Conservation (phyloP, 1,140 invertebrate species). For the Pseudomyrmex flavicornis region DNA sequence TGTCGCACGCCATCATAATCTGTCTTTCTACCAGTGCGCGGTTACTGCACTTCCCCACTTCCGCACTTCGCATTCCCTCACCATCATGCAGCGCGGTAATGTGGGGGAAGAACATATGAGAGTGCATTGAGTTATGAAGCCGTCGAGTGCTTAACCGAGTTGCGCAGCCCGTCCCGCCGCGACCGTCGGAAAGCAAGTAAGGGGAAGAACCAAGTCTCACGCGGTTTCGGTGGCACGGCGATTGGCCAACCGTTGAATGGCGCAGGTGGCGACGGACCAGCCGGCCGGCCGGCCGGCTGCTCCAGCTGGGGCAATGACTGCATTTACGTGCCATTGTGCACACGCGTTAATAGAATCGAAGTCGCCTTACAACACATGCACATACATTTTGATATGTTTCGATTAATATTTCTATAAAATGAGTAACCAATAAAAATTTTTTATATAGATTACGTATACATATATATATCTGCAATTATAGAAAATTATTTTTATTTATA, state of each 20-base stretch:
- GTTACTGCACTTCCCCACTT: not conserved
- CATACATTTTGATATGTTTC: too few species aligned
- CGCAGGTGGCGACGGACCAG: constrained; percentile 60
- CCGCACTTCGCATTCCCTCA: not conserved
- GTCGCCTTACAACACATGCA: too few species aligned
- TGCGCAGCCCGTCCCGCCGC: not conserved
- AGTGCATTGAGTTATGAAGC: not conserved
- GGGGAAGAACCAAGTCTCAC: constrained; percentile 29
- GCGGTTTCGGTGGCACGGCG: constrained; percentile 59
- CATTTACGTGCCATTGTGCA: constrained; percentile 44
- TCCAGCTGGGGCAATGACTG: constrained; percentile 51
- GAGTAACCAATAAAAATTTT: too few species aligned
- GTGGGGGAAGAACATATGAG: not conserved
- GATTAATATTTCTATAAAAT: too few species aligned
- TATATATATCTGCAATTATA: too few species aligned
- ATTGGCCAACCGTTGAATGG: constrained; percentile 65
- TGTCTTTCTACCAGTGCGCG: not conserved
- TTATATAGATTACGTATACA: too few species aligned
- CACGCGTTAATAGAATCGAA: constrained; percentile 29
- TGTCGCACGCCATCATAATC: constrained; percentile 1
- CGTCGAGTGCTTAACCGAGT: not conserved
- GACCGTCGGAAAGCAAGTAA: not conserved
- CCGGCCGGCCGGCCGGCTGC: not conserved
- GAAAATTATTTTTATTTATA: too few species aligned
- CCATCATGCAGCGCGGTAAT: too few species aligned